A percentile compares a stretch with the other conserved stretches of the same genome.
phyloP scores from a whole-genome alignment of 2,888 invertebrate genomes.

The Acronicta psi region DNA sequence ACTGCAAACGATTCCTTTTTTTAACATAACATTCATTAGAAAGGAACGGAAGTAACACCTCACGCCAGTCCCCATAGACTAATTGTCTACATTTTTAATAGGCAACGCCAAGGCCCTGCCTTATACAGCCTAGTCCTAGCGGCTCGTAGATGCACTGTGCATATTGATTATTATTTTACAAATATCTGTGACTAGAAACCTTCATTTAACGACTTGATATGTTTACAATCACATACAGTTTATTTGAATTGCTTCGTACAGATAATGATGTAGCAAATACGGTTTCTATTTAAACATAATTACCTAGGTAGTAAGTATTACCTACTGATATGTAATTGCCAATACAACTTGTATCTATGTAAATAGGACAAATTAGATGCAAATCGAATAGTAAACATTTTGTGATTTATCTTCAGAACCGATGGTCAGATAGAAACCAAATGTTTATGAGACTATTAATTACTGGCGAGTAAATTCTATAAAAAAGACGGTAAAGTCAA shows the following conservation, averaged over 20 bases:
- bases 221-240: not conserved
- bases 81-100: constrained; percentile 58
- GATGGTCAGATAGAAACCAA: too few species aligned
- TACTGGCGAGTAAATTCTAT: too few species aligned
- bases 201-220: constrained; percentile 1
- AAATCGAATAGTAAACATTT: too few species aligned
- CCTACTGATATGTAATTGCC: too few species aligned
- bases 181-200: constrained; percentile 39
- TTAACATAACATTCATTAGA: constrained; percentile 32
- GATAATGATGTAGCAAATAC: constrained; percentile 13
- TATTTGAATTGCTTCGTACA: constrained; percentile 4
- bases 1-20: too few species aligned
- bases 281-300: too few species aligned
- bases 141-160: constrained; percentile 53
- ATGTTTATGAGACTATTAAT: too few species aligned
- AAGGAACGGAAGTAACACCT: constrained; percentile 66
- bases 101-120: constrained; percentile 55
- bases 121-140: constrained; percentile 50
- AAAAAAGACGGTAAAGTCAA: too few species aligned
- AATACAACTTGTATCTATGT: too few species aligned
- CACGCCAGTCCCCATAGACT: constrained; percentile 70
- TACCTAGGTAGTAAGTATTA: too few species aligned
- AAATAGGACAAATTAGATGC: too few species aligned
- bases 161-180: constrained; percentile 51
- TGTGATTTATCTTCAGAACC: too few species aligned